Base-by-base conservation (phyloP, 2,113 vertebrate genomes). In the Lagopus leucura region DNA sequence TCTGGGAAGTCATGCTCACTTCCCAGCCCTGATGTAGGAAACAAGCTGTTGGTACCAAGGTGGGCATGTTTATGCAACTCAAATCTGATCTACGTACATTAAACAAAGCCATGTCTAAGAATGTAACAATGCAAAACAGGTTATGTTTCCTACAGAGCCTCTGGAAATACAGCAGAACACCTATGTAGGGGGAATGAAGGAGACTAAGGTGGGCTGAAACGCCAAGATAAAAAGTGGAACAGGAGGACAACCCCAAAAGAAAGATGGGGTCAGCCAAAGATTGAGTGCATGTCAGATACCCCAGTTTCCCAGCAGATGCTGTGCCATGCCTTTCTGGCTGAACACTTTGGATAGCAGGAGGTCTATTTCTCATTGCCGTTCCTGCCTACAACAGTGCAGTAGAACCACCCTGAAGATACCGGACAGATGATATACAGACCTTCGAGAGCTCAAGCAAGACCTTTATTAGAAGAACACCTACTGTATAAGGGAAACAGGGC, bases 21-120 rank as follows among this genome's bases (percentile, higher is more conserved):
- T 86, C 24, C 19, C 10, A 63, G 36, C 15, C 38, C 58, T 38
- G 52, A 19, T 2, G 11, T 2, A 58, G 52, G 18, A 10, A 79
- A 79, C 32, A 55, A 82, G 34, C 43, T 65, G 28, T 25, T 54
- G 25, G 14, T 22, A 22, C 0, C 6, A 58, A 13, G 3, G 27
- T 2, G 19, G 65, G 36, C 10, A 9, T 3, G 0, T 19, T 63
- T 70, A 54, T 30, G 11, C 42, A 36, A 8, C 20, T 54, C 38
- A 47, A 30, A 64, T 42, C 32, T 24, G 13, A 32, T 2, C 66
- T 11, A 2, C 0, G 5, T 8, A 3, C 0, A 0, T 30, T 38
- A 64, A 17, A 8, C 4, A 3, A 76, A 70, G 13, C 45, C 0
- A 0, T 3, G 2, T 11, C 79, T 69, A 19, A 69, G 30, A 64